Percentiles rank a stretch among this genome's conserved stretches.
These are phyloP conservation scores for Ceratitis capitata DNA, from an alignment of 1,140 invertebrate genomes.

Conservation along the genomic window DNA sequence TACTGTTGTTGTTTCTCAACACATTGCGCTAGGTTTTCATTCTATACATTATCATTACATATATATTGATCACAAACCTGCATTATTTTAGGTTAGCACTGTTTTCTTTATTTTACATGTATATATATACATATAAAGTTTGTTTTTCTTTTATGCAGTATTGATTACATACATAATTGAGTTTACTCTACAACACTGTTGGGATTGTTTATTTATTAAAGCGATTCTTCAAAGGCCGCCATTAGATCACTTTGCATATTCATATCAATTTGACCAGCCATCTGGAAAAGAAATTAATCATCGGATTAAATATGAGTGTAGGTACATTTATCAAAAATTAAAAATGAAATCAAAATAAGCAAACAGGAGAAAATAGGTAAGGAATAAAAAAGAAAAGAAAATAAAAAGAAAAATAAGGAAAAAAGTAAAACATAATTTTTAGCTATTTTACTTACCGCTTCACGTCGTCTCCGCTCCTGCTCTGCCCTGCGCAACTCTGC, in stretches of 20 bases:
- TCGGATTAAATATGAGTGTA: too few species aligned
- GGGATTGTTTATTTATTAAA: constrained; percentile 68
- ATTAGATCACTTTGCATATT: constrained; percentile 98
- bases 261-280: constrained; percentile 97
- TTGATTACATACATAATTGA: not conserved
- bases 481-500: constrained; percentile 84
- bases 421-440: not conserved
- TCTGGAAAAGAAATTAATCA: constrained; percentile 71
- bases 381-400: too few species aligned
- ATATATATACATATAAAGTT: too few species aligned
- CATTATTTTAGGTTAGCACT: constrained; percentile 27
- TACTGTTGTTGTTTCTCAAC: not conserved
- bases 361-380: too few species aligned
- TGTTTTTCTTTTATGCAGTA: not conserved
- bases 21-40: not conserved
- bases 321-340: too few species aligned
- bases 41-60: not conserved
- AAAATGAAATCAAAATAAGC: not conserved
- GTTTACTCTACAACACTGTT: constrained; percentile 9
- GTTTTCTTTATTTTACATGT: too few species aligned
- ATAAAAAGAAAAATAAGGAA: too few species aligned
- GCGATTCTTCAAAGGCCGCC: constrained; percentile 95
- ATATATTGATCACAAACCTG: constrained; percentile 36
- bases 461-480: constrained; percentile 87
- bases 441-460: constrained; percentile 81